phyloP scores from a whole-genome alignment of 2,888 invertebrate genomes.

The Trissoscelio sp. region DNA sequence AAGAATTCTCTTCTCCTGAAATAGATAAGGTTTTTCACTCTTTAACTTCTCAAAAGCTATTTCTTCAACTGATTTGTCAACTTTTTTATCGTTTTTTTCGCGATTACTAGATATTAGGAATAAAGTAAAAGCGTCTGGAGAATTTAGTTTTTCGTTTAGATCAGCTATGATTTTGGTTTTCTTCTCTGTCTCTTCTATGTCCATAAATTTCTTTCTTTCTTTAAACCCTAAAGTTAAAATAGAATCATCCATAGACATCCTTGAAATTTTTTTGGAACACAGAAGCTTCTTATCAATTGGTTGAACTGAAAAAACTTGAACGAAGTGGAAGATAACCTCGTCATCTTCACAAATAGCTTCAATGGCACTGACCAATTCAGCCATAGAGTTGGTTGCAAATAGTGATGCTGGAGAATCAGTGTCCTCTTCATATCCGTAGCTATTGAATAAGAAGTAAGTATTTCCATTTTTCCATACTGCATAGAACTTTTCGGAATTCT shows the following conservation, averaged over 20 bases:
- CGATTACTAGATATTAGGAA: constrained; percentile 77
- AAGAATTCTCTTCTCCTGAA: constrained; percentile 76
- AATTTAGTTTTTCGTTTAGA: constrained; percentile 70
- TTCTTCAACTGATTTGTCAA: constrained; percentile 67
- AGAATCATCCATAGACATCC: constrained; percentile 28
- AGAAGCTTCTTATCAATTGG: not conserved
- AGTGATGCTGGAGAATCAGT: constrained; percentile 74
- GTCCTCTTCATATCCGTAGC: constrained; percentile 78
- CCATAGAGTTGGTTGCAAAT: constrained; percentile 73
- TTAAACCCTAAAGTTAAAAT: constrained; percentile 26
- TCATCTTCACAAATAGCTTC: constrained; percentile 10
- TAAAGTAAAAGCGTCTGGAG: constrained; percentile 78
- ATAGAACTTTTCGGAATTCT: constrained; percentile 77
- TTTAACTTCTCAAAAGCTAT: constrained; percentile 77
- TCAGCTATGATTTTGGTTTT: constrained; percentile 11
- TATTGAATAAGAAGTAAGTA: constrained; percentile 77
- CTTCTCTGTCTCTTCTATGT: constrained; percentile 1
- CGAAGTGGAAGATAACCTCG: constrained; percentile 8
- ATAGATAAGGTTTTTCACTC: constrained; percentile 77
- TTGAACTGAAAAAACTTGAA: constrained; percentile 9
- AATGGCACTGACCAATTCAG: constrained; percentile 73
- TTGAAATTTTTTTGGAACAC: not conserved
- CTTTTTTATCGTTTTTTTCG: constrained; percentile 62
- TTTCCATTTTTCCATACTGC: constrained; percentile 75
- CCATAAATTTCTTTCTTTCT: constrained; percentile 32